Percentiles rank a stretch among this genome's conserved stretches.
Evolutionary conservation across 2,113 vertebrate species (phyloP).

Genomic region (Microtus oregoni): DNA sequence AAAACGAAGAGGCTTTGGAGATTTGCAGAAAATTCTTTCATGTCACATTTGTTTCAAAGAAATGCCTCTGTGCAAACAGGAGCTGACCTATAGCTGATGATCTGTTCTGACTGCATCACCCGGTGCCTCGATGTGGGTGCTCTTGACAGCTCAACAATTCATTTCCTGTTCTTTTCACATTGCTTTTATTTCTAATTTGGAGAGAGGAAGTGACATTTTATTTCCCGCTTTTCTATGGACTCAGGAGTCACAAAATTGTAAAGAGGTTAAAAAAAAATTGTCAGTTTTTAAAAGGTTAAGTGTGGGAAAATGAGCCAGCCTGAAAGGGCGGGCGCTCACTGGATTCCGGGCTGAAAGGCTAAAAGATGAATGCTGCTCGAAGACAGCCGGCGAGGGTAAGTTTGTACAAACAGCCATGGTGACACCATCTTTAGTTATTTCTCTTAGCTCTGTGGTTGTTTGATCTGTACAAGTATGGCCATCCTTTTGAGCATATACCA

Average conservation of each 20-base stretch:
- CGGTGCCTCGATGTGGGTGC: neutral
- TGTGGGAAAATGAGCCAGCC: slow-evolving; percentile 65
- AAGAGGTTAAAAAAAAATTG: slow-evolving; percentile 76
- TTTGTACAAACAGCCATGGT: neutral
- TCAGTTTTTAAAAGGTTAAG: slow-evolving; percentile 84
- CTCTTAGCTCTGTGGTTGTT: neutral
- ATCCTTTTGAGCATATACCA: neutral
- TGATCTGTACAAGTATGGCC: neutral
- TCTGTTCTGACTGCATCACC: slow-evolving; percentile 45
- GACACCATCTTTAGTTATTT: neutral
- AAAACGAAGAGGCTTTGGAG: slow-evolving; percentile 23
- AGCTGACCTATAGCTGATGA: slow-evolving; percentile 64
- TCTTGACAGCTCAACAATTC: slow-evolving; percentile 66
- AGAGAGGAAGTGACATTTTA: slow-evolving; percentile 74
- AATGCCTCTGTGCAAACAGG: slow-evolving; percentile 60
- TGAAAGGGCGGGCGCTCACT: slow-evolving; percentile 67
- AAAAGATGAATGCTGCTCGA: neutral
- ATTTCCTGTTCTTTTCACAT: slow-evolving; percentile 53
- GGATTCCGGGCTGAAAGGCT: slow-evolving; percentile 44
- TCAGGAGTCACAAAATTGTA: slow-evolving; percentile 80
- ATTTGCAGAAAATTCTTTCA: neutral
- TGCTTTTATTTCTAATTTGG: slow-evolving; percentile 77
- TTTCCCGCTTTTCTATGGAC: slow-evolving; percentile 71
- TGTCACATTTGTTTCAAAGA: slow-evolving; percentile 50
- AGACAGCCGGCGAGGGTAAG: neutral